These are phyloP conservation scores for Oscheius sp. DNA, from an alignment of 2,888 invertebrate genomes.

Conservation along the genomic window DNA sequence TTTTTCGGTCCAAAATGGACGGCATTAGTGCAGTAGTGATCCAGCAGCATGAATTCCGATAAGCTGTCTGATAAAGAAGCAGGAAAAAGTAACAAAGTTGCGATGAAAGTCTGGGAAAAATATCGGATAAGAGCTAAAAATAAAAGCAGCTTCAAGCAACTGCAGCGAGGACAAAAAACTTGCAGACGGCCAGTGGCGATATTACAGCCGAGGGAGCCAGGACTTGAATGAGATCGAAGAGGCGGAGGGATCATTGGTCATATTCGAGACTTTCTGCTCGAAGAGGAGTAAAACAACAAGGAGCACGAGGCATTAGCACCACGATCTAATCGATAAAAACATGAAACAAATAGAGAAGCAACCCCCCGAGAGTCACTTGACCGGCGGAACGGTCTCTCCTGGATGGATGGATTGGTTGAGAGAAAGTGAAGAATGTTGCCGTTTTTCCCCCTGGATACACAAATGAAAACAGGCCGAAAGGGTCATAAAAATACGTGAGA, in stretches of 20 bases:
- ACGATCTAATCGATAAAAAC: slow-evolving; percentile 16
- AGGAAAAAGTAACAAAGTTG: neutral
- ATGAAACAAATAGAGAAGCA: slow-evolving; percentile 12
- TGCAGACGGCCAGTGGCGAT: neutral
- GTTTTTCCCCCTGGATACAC: too few species aligned
- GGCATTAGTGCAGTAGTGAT: too few species aligned
- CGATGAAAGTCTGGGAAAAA: neutral
- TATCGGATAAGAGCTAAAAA: neutral
- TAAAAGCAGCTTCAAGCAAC: neutral
- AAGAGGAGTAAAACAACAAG: neutral
- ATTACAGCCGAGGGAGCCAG: neutral
- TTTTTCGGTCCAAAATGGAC: too few species aligned
- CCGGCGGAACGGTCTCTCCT: neutral
- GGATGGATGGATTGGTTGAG: neutral
- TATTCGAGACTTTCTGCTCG: too few species aligned
- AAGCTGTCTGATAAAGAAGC: neutral
- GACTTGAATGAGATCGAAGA: neutral
- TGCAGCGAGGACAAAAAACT: slow-evolving; percentile 7
- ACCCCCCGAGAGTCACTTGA: neutral
- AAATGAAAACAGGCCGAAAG: too few species aligned
- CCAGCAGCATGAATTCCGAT: too few species aligned
- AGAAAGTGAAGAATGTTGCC: neutral
- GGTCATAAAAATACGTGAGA: too few species aligned
- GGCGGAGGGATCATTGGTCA: too few species aligned
- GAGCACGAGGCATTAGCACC: neutral